Conservation (phyloP, 2,113 vertebrate species). For the Toxostoma redivivum region DNA sequence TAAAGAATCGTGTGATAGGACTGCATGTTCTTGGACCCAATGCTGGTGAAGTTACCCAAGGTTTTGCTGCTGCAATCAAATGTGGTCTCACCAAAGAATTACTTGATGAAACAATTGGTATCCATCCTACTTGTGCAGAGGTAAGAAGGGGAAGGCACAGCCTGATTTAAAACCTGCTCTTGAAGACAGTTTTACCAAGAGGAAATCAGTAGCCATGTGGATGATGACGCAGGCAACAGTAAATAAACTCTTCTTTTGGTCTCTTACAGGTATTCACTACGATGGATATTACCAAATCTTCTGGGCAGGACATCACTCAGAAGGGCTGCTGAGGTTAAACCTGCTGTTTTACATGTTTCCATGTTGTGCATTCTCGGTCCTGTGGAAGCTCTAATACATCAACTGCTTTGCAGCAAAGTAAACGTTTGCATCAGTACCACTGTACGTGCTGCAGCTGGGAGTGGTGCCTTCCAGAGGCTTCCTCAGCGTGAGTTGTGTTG, state of each 20-base stretch:
- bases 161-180: background rate
- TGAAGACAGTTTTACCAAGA: background rate
- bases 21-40: slow-evolving; percentile 95
- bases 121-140: slow-evolving; percentile 96
- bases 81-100: slow-evolving; percentile 90
- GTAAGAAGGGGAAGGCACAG: slow-evolving; percentile 54
- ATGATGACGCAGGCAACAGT: background rate
- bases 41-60: slow-evolving; percentile 94
- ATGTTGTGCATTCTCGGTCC: slow-evolving; percentile 1
- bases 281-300: slow-evolving; percentile 87
- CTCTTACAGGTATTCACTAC: slow-evolving; percentile 87
- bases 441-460: background rate
- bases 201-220: background rate
- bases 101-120: slow-evolving; percentile 89
- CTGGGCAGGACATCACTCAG: slow-evolving; percentile 82
- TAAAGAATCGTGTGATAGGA: slow-evolving; percentile 88
- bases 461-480: background rate
- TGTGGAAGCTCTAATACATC: slow-evolving; percentile 7
- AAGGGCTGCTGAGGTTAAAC: slow-evolving; percentile 97
- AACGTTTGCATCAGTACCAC: background rate
- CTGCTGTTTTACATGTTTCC: slow-evolving; percentile 79
- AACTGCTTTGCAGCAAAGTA: slow-evolving; percentile 21
- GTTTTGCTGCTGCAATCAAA: slow-evolving; percentile 92
- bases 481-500: background rate
- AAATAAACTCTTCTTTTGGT: background rate